Percentiles rank a stretch among this genome's conserved stretches.
These are phyloP conservation scores for Drosophila micromelanica DNA, from an alignment of 1,140 invertebrate genomes.

Conservation along the genomic window DNA sequence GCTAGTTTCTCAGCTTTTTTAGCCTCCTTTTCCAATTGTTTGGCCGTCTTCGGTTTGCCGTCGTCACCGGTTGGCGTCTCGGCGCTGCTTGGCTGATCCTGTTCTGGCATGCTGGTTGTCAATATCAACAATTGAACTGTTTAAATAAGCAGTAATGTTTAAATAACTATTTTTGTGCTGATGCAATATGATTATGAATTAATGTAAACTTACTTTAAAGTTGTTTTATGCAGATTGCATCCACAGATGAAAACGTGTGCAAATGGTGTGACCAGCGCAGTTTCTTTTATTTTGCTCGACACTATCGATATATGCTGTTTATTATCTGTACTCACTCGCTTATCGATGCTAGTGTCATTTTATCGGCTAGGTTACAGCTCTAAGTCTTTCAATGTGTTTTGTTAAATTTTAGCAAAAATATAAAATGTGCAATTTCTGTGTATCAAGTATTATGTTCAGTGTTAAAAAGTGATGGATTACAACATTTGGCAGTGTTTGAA, in stretches of 20 bases:
- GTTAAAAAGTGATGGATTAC: neutral
- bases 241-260: slow-evolving; percentile 77
- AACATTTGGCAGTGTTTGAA: neutral
- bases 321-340: neutral
- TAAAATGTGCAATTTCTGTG: slow-evolving; percentile 25
- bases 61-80: slow-evolving; percentile 38
- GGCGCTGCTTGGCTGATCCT: slow-evolving; percentile 22
- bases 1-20: slow-evolving; percentile 95
- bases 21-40: slow-evolving; percentile 95
- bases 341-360: slow-evolving; percentile 15
- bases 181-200: slow-evolving; percentile 34
- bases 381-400: slow-evolving; percentile 44
- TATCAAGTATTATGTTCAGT: slow-evolving; percentile 5
- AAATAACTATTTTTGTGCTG: slow-evolving; percentile 18
- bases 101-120: slow-evolving; percentile 49
- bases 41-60: slow-evolving; percentile 90
- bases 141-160: neutral
- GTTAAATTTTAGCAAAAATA: slow-evolving; percentile 34
- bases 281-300: neutral
- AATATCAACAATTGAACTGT: slow-evolving; percentile 26
- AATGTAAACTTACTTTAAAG: slow-evolving; percentile 44
- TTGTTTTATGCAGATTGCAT: slow-evolving; percentile 16
- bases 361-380: slow-evolving; percentile 32
- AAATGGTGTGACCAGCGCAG: slow-evolving; percentile 26
- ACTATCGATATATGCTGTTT: slow-evolving; percentile 16